phyloP scores from a whole-genome alignment of 2,888 invertebrate genomes.

The Dusona sp. region DNA sequence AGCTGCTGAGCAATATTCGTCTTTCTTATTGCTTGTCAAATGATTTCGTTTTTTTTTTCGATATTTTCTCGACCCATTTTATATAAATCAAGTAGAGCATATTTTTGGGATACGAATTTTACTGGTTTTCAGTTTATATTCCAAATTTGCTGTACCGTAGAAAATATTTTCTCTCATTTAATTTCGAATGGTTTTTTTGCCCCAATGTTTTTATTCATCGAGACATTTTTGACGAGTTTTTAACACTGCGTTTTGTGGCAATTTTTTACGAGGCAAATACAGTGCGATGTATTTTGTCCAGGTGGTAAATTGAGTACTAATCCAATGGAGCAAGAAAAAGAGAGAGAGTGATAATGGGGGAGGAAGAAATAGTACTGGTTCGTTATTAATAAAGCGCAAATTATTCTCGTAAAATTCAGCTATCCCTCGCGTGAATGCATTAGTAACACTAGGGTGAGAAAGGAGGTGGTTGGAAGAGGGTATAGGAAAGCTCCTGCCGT shows the following conservation, averaged over 20 bases:
- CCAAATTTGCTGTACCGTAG: too few relatives aligned
- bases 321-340: conserved; percentile 20
- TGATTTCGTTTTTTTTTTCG: background rate
- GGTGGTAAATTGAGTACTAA: conserved; percentile 15
- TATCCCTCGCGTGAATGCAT: conserved; percentile 52
- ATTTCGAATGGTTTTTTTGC: background rate
- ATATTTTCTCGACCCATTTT: background rate
- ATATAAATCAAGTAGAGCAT: background rate
- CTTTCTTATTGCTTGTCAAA: background rate
- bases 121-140: too few relatives aligned
- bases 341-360: conserved; percentile 13
- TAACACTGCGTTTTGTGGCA: background rate
- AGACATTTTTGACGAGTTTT: background rate
- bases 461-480: conserved; percentile 23
- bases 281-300: conserved; percentile 6
- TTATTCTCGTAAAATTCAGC: conserved; percentile 61
- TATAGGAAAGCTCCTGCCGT: conserved; percentile 26
- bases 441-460: conserved; percentile 31
- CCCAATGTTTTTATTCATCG: background rate
- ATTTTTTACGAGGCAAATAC: background rate
- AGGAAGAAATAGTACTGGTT: conserved; percentile 35
- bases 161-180: background rate
- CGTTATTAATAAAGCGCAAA: conserved; percentile 63
- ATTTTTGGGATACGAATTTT: too few relatives aligned
- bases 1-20: background rate